These are phyloP conservation scores for Macrotis lagotis DNA, from an alignment of 2,113 vertebrate species.

Conservation along the genomic window DNA sequence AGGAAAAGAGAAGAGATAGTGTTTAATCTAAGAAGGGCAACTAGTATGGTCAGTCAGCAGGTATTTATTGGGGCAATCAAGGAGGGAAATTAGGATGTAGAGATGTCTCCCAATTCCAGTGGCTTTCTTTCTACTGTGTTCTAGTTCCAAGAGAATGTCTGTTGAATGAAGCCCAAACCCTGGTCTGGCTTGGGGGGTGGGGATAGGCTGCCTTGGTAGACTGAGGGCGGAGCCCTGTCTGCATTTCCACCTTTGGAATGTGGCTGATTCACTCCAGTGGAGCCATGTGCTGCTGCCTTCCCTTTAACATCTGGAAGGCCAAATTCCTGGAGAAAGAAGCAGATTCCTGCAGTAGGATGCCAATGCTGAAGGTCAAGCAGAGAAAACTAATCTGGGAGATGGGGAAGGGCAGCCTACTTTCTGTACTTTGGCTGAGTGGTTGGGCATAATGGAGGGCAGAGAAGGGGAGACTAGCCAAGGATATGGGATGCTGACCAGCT, in stretches of 20 bases:
- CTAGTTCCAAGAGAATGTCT: conserved; percentile 53
- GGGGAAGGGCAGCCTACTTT: neutral
- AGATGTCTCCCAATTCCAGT: conserved; percentile 2
- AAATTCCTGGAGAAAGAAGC: conserved; percentile 64
- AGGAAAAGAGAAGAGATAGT: neutral
- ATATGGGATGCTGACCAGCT: neutral
- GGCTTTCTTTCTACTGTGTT: conserved; percentile 30
- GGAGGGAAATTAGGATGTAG: neutral
- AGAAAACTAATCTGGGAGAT: neutral
- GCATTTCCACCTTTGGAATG: conserved; percentile 75
- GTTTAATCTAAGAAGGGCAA: neutral
- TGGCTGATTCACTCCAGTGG: conserved; percentile 69
- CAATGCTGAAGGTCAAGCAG: conserved; percentile 61
- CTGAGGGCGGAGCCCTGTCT: conserved; percentile 62
- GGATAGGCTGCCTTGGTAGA: neutral
- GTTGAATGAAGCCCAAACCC: conserved; percentile 60
- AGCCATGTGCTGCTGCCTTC: conserved; percentile 52
- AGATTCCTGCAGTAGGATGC: conserved; percentile 55
- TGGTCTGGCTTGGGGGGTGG: conserved; percentile 25
- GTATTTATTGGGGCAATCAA: neutral
- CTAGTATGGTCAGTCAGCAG: neutral
- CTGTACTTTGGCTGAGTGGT: neutral
- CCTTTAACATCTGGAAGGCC: conserved; percentile 72
- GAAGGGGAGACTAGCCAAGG: neutral
- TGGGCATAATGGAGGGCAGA: neutral